These are phyloP conservation scores for Pollenia angustigena DNA, from an alignment of 2,888 invertebrate species.

Conservation along the genomic window DNA sequence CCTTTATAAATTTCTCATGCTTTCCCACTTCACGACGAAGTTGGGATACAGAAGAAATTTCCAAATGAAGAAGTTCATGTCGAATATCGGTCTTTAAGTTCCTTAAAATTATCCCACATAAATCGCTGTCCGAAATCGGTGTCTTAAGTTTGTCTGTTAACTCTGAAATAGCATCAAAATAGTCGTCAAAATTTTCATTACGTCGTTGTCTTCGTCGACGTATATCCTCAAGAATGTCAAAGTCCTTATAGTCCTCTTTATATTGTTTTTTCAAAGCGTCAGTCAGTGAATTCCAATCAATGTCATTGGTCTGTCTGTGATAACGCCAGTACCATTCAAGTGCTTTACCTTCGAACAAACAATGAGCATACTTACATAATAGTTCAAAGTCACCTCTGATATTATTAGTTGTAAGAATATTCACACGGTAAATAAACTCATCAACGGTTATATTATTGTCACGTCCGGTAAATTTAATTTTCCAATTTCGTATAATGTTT, in stretches of 20 bases:
- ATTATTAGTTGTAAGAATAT: constrained; percentile 12
- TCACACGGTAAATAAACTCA: constrained; percentile 25
- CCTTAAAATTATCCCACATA: no score
- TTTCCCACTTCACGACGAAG: not conserved
- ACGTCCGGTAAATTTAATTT: constrained; percentile 8
- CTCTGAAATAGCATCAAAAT: no score
- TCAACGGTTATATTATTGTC: not conserved
- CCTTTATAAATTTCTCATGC: not conserved
- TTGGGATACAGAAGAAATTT: no score
- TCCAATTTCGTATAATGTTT: constrained; percentile 34
- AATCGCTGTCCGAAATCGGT: no score
- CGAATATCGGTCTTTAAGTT: no score
- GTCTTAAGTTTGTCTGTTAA: no score
- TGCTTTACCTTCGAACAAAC: constrained; percentile 25
- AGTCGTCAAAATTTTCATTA: no score
- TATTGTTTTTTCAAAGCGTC: not conserved
- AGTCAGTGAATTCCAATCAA: constrained; percentile 7
- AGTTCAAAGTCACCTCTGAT: constrained; percentile 3
- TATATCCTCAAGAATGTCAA: no score
- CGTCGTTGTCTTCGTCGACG: no score
- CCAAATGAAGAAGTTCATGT: no score
- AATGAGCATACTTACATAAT: constrained; percentile 20
- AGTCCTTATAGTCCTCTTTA: no score
- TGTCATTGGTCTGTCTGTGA: not conserved
- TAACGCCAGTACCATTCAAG: constrained; percentile 23